Evolutionary conservation across 2,113 vertebrate genomes (phyloP).

Genomic region (Propithecus coquereli): DNA sequence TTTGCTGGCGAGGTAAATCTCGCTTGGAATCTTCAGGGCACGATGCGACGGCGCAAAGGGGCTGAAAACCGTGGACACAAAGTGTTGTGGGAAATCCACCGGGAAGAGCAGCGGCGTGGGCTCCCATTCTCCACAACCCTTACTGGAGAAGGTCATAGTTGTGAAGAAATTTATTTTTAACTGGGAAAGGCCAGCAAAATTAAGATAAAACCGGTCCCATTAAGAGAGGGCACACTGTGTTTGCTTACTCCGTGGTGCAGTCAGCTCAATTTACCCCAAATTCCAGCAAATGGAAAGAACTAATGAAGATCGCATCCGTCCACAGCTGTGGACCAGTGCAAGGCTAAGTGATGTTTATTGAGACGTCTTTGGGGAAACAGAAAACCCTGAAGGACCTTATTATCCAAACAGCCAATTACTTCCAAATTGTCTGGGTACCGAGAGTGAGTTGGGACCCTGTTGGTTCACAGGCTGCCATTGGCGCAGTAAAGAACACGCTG

Average conservation of each 20-base stretch:
- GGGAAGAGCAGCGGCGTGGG: rapidly evolving
- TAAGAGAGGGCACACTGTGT: background rate
- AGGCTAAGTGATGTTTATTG: constrained; percentile 22
- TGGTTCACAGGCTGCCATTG: background rate
- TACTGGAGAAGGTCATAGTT: background rate
- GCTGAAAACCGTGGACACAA: rapidly evolving
- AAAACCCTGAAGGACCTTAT: constrained; percentile 27
- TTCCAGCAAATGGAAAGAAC: background rate
- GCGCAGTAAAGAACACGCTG: background rate
- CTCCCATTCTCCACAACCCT: background rate
- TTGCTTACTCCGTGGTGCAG: background rate
- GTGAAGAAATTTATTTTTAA: background rate
- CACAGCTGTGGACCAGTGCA: background rate
- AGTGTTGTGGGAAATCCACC: background rate
- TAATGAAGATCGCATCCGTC: background rate
- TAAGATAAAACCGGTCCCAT: background rate
- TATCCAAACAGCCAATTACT: constrained; percentile 24
- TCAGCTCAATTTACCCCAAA: background rate
- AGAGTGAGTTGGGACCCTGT: background rate
- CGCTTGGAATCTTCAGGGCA: rapidly evolving
- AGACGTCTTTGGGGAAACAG: constrained; percentile 31
- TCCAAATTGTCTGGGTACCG: background rate
- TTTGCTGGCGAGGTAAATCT: background rate
- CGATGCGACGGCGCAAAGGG: rapidly evolving
- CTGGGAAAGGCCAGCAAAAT: background rate